phyloP scores from a whole-genome alignment of 2,888 invertebrate genomes.

The Cheilosia variabilis region DNA sequence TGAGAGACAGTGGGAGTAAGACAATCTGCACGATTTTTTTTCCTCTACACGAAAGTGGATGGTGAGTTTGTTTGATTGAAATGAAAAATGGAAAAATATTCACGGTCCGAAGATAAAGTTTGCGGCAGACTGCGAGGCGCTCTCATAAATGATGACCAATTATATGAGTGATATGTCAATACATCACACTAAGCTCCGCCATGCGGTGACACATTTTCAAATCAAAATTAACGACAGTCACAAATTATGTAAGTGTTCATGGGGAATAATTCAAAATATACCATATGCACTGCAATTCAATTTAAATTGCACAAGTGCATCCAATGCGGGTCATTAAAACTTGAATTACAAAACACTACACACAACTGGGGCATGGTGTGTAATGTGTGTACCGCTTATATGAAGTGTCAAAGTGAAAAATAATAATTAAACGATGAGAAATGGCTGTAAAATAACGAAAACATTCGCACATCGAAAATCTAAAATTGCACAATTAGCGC shows the following conservation, averaged over 20 bases:
- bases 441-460: conserved; percentile 44
- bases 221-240: conserved; percentile 30
- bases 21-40: conserved; percentile 58
- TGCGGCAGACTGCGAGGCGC: not conserved
- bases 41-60: conserved; percentile 49
- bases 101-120: conserved; percentile 1
- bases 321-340: conserved; percentile 60
- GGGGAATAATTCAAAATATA: conserved; percentile 19
- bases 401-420: conserved; percentile 72
- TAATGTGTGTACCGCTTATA: conserved; percentile 19
- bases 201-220: conserved; percentile 42
- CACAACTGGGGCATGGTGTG: not conserved
- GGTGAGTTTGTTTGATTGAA: conserved; percentile 48
- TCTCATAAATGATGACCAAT: conserved; percentile 30
- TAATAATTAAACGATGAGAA: conserved; percentile 70
- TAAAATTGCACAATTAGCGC: conserved; percentile 75
- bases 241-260: conserved; percentile 53
- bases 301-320: conserved; percentile 52
- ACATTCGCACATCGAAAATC: conserved; percentile 60
- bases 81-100: conserved; percentile 15
- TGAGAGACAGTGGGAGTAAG: conserved; percentile 56
- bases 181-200: not conserved
- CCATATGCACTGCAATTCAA: conserved; percentile 39
- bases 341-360: conserved; percentile 46
- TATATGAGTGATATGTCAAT: not conserved